Evolutionary conservation across 2,113 vertebrate species (phyloP).

Genomic region (Pyxicephalus adspersus): DNA sequence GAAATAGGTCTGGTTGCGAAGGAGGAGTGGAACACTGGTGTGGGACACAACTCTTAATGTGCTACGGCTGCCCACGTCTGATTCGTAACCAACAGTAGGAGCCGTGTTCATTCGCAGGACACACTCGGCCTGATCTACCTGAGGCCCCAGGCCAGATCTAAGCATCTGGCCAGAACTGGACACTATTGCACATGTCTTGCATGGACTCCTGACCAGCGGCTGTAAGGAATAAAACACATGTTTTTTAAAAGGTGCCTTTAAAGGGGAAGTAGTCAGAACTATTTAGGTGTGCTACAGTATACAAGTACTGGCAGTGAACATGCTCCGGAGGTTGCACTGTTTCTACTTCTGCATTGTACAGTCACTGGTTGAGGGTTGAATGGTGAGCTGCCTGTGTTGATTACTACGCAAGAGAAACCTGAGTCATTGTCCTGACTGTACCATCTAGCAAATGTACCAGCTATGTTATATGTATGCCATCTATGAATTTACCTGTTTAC

Average conservation of each 20-base stretch:
- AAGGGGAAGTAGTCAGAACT: not conserved
- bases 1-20: constrained; percentile 80
- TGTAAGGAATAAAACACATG: constrained; percentile 24
- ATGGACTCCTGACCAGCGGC: constrained; percentile 67
- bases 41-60: constrained; percentile 88
- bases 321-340: not conserved
- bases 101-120: constrained; percentile 95
- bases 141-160: constrained; percentile 72
- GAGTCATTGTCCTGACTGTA: too few species aligned
- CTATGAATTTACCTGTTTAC: too few species aligned
- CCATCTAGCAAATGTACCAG: too few species aligned
- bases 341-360: not conserved
- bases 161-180: constrained; percentile 97
- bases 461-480: too few species aligned
- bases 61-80: constrained; percentile 82
- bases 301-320: not conserved
- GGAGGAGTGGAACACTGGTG: constrained; percentile 86
- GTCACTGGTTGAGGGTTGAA: too few species aligned
- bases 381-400: too few species aligned
- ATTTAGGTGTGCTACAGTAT: not conserved
- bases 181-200: constrained; percentile 82
- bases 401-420: too few species aligned
- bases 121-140: constrained; percentile 81
- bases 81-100: constrained; percentile 81
- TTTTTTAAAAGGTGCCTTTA: too few species aligned